Base-by-base conservation (phyloP, 2,797 vertebrate species). In the Ctenopoma kingsleyae region DNA sequence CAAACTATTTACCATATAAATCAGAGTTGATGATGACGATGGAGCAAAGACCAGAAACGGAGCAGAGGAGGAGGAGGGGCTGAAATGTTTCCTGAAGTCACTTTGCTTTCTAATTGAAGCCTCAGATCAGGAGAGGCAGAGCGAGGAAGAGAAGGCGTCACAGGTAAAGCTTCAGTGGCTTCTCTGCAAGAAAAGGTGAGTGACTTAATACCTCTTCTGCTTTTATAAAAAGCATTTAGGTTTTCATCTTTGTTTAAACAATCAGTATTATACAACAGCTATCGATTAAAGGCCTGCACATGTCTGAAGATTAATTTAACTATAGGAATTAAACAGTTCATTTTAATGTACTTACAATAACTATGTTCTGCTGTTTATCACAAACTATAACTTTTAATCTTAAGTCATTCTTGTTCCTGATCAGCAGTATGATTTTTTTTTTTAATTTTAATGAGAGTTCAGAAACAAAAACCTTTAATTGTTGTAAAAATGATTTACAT, bases 131-230 rank as follows among this genome's bases (percentile, higher is more conserved):
- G 12, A 49, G 35, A 46, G 22, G 43, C 41, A 22, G 58, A 47
- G 46, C 0, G 13, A 59, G n/a, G 38, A 58, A 11, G 6, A 54
- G 55, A 20, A 62, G 30, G 0, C 3, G 0, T 52, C 35, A 46
- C 38, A 3, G 8, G 10, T 25, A 22, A 32, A 51, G 48, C 46
- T 56, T 32, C 43, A 38, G 56, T 11, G 5, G 43, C 43, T 51
- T 44, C 62, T 60, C 51, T 16, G 40, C 41, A 62, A 4, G 35
- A 43, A 41, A 56, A 67, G 73, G 80, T 84, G 66, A 75, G 75
- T 22, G 23, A 51, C 22, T 65, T 25, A 16, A 11, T 22, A 48
- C 2, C 35, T 69, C 16, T 16, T 8, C 40, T 20, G 12, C 5
- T 55, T 53, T 57, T 32, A 32, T 10, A 32, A 32, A n/a, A 32